Evolutionary conservation across 2,888 invertebrate genomes (phyloP), one percentile per base, ranked within the genome.

Genomic region (Silvanus unidentatus): DNA sequence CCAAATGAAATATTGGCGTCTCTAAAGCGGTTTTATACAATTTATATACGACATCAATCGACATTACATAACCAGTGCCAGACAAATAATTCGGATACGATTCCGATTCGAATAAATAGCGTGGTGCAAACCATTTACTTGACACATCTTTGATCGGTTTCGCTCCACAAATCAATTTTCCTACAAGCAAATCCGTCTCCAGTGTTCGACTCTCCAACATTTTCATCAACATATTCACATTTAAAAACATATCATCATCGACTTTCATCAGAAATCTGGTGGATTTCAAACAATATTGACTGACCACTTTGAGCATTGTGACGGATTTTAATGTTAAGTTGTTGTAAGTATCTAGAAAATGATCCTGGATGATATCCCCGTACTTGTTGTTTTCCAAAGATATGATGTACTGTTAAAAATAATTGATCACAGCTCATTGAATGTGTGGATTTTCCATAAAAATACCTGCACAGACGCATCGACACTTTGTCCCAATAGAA

Each of bases 181-280:
- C 92, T 9, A 85, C 76, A 37, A 91, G 71, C 48, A 86, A 62
- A 22, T 77, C 77, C 39, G 73, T 59, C 14, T 59, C 57, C 6
- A 51, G 50, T 46, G 60, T 63, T 40, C 51, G 57, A 12, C 47
- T 51, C 16, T 42, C 43, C 37, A 70, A 52, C 46, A 60, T 56
- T 16, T 57, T 45, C 1, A 59, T 15, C 11, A 59, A 41, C 14
- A 42, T 48, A 9, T 57, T 55, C 42, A 90, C 73, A 68, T 90
- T 89, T 1, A 92, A 79, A 64, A 86, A 91, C 74, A 88, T 88
- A 59, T 92, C 92, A 55, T 92, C 91, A 55, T 92, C 91, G 2
- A 87, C 85, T 74, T 92, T 92, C 68, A 92, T 76, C 14, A 91
- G 75, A 72, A 82, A 91, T 39, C 57, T 64, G 4, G 37, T 37